These are phyloP conservation scores for Sylvilagus floridanus DNA, from an alignment of 2,797 vertebrate species.

Conservation along the genomic window DNA sequence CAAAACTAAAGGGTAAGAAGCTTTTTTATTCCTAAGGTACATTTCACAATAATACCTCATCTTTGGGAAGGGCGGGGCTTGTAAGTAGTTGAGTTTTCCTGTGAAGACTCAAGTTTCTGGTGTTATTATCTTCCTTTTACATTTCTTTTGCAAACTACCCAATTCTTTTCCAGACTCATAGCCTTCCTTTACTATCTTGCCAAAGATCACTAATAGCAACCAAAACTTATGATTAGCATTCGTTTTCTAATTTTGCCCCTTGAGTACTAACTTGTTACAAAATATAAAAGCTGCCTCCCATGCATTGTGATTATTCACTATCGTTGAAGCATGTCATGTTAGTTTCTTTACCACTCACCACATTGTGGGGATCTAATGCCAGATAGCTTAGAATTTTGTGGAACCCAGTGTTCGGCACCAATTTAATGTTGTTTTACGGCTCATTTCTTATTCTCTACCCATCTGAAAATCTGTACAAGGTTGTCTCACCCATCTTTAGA, in stretches of 20 bases:
- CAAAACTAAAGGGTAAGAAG: background rate
- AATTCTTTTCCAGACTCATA: background rate
- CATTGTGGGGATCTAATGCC: background rate
- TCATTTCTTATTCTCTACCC: background rate
- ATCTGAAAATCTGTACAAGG: background rate
- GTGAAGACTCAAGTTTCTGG: background rate
- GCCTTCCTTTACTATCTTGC: background rate
- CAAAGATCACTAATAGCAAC: background rate
- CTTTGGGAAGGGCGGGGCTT: background rate
- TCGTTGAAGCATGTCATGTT: background rate
- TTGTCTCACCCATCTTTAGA: constrained; percentile 6
- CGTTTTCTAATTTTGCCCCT: background rate
- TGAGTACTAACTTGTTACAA: background rate
- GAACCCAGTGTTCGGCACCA: background rate
- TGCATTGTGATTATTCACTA: background rate
- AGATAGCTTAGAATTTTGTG: constrained; percentile 5
- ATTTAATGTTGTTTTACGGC: constrained; percentile 42
- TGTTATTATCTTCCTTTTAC: background rate
- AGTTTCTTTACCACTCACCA: background rate
- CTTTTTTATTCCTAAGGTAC: background rate
- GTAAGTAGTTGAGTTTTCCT: background rate
- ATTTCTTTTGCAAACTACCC: background rate
- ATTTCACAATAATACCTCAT: background rate
- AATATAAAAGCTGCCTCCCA: background rate
- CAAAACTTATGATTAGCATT: background rate